Conservation (phyloP, 2,113 vertebrate genomes). For the Empidonax traillii region DNA sequence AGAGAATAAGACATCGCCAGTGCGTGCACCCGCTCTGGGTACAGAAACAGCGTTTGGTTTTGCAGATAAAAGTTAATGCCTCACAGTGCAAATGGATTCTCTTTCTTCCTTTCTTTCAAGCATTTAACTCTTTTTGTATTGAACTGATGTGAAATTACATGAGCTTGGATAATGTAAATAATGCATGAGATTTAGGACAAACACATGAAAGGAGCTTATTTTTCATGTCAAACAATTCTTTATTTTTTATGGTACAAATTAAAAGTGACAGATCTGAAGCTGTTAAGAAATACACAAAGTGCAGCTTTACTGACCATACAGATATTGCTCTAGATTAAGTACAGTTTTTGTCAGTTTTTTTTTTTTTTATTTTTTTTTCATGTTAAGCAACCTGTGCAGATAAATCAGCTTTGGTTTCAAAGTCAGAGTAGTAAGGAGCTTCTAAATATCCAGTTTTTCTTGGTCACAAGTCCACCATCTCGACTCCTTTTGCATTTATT, state of each 20-base stretch:
- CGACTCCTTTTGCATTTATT: conserved; percentile 55
- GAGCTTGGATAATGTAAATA: conserved; percentile 50
- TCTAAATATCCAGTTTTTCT: conserved; percentile 81
- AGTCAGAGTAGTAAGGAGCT: conserved; percentile 86
- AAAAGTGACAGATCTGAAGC: conserved; percentile 98
- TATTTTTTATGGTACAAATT: conserved; percentile 99
- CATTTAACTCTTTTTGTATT: conserved; percentile 44
- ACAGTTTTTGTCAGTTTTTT: conserved; percentile 82
- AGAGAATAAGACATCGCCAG: conserved; percentile 23
- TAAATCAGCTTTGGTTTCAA: conserved; percentile 99
- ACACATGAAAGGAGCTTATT: conserved; percentile 60
- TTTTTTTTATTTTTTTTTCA: conserved; percentile 66
- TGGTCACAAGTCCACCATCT: conserved; percentile 78
- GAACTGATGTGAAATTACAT: conserved; percentile 46
- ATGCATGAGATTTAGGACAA: conserved; percentile 68
- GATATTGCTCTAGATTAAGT: conserved; percentile 99
- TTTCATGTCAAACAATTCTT: conserved; percentile 99
- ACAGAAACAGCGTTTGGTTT: background rate
- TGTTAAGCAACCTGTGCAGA: conserved; percentile 92
- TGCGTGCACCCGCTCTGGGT: background rate
- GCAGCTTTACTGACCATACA: conserved; percentile 98
- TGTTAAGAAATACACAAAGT: conserved; percentile 99
- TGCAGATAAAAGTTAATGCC: background rate
- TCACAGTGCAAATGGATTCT: background rate
- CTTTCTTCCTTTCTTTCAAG: background rate